A percentile compares a stretch with the other conserved stretches of the same genome.
Conservation (phyloP, 92 coral and sea anemone genomes). For the Phymanthus crucifer region DNA sequence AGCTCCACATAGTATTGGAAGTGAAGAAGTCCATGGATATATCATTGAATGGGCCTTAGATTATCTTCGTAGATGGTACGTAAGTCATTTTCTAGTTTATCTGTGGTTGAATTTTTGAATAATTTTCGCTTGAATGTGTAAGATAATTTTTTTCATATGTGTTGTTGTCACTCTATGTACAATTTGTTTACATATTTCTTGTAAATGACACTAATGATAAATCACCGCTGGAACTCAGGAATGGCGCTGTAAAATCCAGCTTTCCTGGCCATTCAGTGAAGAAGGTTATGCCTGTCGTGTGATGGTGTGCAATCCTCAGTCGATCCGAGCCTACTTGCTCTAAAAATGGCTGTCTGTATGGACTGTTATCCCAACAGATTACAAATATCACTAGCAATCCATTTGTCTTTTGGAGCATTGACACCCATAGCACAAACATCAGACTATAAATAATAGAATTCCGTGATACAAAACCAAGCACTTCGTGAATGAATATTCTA, state of each 20-base stretch:
- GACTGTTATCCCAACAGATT: constrained; percentile 30
- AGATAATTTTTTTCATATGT: background rate
- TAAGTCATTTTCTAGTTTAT: background rate
- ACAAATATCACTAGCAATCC: background rate
- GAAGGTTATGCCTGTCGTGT: background rate
- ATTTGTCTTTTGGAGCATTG: constrained; percentile 6
- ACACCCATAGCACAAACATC: background rate
- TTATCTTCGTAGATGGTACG: constrained; percentile 75
- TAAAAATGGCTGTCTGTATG: background rate
- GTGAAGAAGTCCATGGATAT: constrained; percentile 77
- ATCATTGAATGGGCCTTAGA: constrained; percentile 76
- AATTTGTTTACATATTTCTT: constrained; percentile 22
- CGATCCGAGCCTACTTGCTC: background rate
- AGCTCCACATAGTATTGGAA: constrained; percentile 48
- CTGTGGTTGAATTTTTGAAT: background rate
- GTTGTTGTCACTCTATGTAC: background rate
- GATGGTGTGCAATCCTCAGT: background rate
- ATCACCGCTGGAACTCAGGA: background rate
- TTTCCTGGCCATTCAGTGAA: background rate
- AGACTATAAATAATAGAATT: background rate
- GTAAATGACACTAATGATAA: constrained; percentile 7
- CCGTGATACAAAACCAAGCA: background rate
- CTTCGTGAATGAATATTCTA: background rate
- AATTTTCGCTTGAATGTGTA: background rate
- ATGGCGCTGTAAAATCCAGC: constrained; percentile 8